A percentile compares a stretch with the other conserved stretches of the same genome.
These are phyloP conservation scores for Glossophaga mutica DNA, from an alignment of 2,797 vertebrate genomes.

Conservation along the genomic window DNA sequence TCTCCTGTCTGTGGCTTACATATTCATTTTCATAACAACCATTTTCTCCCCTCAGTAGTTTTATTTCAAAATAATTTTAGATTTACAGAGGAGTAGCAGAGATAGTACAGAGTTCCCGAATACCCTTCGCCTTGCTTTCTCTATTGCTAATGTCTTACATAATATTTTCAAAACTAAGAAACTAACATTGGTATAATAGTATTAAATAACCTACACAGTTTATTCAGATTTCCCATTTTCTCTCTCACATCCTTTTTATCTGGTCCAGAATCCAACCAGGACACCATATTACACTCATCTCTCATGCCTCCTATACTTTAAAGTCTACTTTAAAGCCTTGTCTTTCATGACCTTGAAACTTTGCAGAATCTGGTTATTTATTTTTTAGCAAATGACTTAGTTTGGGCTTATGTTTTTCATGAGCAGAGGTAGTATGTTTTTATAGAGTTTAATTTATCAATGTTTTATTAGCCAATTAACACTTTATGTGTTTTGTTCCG, in stretches of 20 bases:
- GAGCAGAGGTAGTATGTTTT: neutral
- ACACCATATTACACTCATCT: neutral
- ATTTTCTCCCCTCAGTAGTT: neutral
- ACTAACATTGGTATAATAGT: neutral
- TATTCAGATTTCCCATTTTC: neutral
- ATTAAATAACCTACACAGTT: neutral
- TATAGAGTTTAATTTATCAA: neutral
- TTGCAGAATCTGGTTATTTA: neutral
- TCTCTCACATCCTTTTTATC: neutral
- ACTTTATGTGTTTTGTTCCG: neutral
- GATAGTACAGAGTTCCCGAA: neutral
- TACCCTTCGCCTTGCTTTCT: neutral
- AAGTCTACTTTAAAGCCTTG: neutral
- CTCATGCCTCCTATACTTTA: neutral
- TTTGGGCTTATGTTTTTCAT: neutral
- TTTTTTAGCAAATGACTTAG: neutral
- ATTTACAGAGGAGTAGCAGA: slow-evolving; percentile 18
- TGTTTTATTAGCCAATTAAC: neutral
- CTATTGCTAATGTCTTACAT: neutral
- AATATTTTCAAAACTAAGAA: neutral
- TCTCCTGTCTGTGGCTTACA: neutral
- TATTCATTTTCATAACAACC: slow-evolving; percentile 26
- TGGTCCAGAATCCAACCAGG: neutral
- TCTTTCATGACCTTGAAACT: neutral
- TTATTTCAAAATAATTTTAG: slow-evolving; percentile 47